Evolutionary conservation across 2,888 invertebrate genomes (phyloP).

Genomic region (Cetonia aurata): DNA sequence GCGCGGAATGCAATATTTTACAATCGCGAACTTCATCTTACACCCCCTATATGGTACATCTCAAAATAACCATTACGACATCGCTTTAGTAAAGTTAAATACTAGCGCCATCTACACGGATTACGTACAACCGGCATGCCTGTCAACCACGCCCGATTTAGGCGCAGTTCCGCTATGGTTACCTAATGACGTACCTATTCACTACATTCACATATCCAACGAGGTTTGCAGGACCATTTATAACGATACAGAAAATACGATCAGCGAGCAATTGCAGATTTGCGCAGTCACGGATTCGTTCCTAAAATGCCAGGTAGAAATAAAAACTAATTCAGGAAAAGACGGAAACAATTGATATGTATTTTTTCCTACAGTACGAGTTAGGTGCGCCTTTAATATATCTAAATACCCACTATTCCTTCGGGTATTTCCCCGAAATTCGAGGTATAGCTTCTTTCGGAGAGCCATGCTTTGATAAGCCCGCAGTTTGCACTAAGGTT

Average conservation of each 20-base stretch:
- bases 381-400: constrained; percentile 13
- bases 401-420: constrained; percentile 1
- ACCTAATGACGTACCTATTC: background rate
- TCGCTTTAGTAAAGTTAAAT: constrained; percentile 13
- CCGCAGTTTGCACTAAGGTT: constrained; percentile 27
- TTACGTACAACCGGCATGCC: constrained; percentile 7
- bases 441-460: constrained; percentile 23
- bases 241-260: background rate
- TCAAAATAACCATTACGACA: background rate
- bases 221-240: background rate
- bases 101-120: background rate
- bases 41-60: constrained; percentile 2
- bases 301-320: constrained; percentile 9
- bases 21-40: background rate
- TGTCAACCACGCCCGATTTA: constrained; percentile 2
- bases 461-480: background rate
- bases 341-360: too few species aligned
- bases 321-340: background rate
- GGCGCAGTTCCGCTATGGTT: constrained; percentile 13
- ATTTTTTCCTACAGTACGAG: constrained; percentile 1
- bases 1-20: background rate
- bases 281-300: constrained; percentile 10
- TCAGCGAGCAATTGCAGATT: constrained; percentile 11
- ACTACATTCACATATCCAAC: constrained; percentile 2
- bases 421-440: constrained; percentile 16